phyloP scores from a whole-genome alignment of 1,140 invertebrate genomes.

The Drosophila sp. region DNA sequence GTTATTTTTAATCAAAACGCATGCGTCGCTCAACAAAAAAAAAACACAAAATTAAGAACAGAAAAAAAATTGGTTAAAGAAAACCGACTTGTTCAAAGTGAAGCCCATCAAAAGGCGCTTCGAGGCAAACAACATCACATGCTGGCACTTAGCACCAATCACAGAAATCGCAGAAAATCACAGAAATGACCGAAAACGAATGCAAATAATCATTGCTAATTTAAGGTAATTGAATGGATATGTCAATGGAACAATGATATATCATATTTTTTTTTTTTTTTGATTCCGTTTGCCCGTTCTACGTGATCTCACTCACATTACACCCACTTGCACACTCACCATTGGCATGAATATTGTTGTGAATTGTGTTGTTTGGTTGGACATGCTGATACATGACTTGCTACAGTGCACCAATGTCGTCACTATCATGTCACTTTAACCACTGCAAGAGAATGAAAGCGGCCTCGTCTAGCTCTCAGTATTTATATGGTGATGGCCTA shows the following conservation, averaged over 20 bases:
- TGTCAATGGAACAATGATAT: background rate
- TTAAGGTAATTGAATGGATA: constrained; percentile 10
- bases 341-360: constrained; percentile 78
- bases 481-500: constrained; percentile 73
- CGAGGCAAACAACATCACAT: constrained; percentile 32
- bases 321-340: constrained; percentile 59
- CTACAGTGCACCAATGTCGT: constrained; percentile 81
- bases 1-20: constrained; percentile 28
- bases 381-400: constrained; percentile 83
- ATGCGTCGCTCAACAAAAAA: constrained; percentile 31
- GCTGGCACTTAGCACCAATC: constrained; percentile 46
- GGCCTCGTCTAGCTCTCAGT: constrained; percentile 56
- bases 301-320: constrained; percentile 7
- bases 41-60: constrained; percentile 20
- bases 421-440: constrained; percentile 83
- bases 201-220: constrained; percentile 48
- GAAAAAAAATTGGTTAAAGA: background rate
- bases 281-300: constrained; percentile 1
- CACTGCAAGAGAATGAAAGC: constrained; percentile 83
- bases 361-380: constrained; percentile 82
- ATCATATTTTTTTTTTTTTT: background rate
- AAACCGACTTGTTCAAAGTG: background rate
- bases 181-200: constrained; percentile 2
- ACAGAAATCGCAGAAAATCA: background rate
- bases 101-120: constrained; percentile 21